Percentiles rank a stretch among this genome's conserved stretches.
phyloP scores from a whole-genome alignment of 2,888 invertebrate species.

The Nomada ruficornis region DNA sequence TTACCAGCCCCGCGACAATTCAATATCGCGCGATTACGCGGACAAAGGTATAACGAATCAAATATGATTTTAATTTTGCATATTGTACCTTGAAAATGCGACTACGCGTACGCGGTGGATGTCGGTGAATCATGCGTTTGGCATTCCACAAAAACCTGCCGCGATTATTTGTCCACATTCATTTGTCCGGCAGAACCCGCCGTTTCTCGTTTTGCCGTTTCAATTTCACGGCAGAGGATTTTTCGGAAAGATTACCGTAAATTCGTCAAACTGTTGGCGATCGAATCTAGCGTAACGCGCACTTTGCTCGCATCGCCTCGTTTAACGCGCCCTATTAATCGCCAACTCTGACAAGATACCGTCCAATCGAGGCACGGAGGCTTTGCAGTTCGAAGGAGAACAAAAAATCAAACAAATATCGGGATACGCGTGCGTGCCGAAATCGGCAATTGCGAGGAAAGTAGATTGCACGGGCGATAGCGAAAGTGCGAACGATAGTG shows the following conservation, averaged over 20 bases:
- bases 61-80: constrained; percentile 70
- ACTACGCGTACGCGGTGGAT: neutral
- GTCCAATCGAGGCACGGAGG: too few species aligned
- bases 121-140: constrained; percentile 42
- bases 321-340: too few species aligned
- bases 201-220: neutral
- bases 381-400: too few species aligned
- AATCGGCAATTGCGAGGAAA: neutral
- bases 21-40: constrained; percentile 68
- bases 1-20: constrained; percentile 57
- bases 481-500: constrained; percentile 26
- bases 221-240: constrained; percentile 9
- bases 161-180: constrained; percentile 50
- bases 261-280: constrained; percentile 1
- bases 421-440: neutral
- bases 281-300: neutral
- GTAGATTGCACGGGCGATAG: neutral
- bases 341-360: too few species aligned
- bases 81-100: constrained; percentile 57
- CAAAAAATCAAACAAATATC: neutral
- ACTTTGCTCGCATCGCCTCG: too few species aligned
- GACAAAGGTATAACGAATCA: constrained; percentile 64
- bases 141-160: constrained; percentile 53
- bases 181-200: constrained; percentile 32
- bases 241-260: neutral